phyloP scores from a whole-genome alignment of 1,140 invertebrate species.

The Platyscapa corneri region DNA sequence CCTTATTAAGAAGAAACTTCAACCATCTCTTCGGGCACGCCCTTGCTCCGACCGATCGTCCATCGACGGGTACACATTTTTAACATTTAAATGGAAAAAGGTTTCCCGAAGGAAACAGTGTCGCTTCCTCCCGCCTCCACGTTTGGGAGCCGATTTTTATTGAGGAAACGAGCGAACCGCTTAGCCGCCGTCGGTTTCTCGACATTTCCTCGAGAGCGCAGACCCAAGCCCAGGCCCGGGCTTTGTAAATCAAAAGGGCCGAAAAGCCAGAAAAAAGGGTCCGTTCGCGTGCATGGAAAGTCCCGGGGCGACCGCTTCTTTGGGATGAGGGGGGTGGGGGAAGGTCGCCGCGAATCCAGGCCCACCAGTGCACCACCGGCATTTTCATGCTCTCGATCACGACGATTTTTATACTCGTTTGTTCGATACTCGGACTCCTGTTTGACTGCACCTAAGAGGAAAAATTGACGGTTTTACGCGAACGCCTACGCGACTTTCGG shows the following conservation, averaged over 20 bases:
- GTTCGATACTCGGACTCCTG: background rate
- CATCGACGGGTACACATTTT: background rate
- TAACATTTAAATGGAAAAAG: background rate
- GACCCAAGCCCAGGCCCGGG: background rate
- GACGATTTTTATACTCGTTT: background rate
- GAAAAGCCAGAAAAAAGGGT: slow-evolving; percentile 40
- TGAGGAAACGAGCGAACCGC: slow-evolving; percentile 50
- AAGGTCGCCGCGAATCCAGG: background rate
- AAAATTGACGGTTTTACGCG: background rate
- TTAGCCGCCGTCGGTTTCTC: background rate
- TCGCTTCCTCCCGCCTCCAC: background rate
- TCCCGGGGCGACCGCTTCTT: background rate
- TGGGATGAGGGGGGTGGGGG: background rate
- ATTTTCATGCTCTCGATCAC: background rate
- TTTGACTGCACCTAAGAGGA: background rate
- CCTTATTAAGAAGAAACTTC: too few species aligned
- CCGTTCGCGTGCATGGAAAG: background rate
- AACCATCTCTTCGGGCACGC: too few species aligned
- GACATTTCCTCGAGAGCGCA: slow-evolving; percentile 25
- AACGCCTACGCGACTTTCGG: background rate
- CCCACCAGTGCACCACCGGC: background rate
- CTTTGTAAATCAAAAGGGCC: slow-evolving; percentile 47
- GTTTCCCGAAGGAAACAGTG: background rate
- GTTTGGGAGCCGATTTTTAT: slow-evolving; percentile 46
- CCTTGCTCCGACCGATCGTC: too few species aligned